These are phyloP conservation scores for Thecocarcelia acutangulata DNA, from an alignment of 2,888 invertebrate genomes.

Conservation along the genomic window DNA sequence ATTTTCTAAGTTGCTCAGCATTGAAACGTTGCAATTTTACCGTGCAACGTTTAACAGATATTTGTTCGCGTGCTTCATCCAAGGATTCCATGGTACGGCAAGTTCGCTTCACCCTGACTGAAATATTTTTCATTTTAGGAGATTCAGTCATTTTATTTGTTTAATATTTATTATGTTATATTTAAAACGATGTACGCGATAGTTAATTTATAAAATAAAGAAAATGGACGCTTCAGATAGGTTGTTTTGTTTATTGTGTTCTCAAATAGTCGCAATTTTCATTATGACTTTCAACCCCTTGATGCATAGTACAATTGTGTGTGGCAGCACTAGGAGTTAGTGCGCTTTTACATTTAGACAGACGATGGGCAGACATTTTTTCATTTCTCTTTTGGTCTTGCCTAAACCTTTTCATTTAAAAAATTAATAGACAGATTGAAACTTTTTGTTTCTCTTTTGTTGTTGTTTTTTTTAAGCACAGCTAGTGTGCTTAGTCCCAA, in stretches of 20 bases:
- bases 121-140: constrained; percentile 62
- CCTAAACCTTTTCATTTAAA: no score
- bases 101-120: constrained; percentile 57
- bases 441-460: no score
- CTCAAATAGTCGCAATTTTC: neutral
- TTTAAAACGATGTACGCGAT: neutral
- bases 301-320: no score
- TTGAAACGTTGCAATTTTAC: constrained; percentile 62
- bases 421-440: no score
- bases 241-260: constrained; percentile 57
- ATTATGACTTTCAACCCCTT: no score
- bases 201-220: constrained; percentile 10
- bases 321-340: no score
- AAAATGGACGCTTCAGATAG: constrained; percentile 36
- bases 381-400: no score
- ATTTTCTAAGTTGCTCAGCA: constrained; percentile 57
- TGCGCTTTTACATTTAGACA: no score
- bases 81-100: constrained; percentile 52
- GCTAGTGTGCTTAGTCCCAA: no score
- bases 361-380: no score
- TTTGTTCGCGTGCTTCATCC: constrained; percentile 62
- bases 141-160: constrained; percentile 53
- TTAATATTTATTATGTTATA: constrained; percentile 1
- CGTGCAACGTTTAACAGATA: constrained; percentile 63
- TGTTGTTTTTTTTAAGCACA: no score